Conservation (phyloP, 64 coral and sea anemone genomes). For the Montipora cactus region DNA sequence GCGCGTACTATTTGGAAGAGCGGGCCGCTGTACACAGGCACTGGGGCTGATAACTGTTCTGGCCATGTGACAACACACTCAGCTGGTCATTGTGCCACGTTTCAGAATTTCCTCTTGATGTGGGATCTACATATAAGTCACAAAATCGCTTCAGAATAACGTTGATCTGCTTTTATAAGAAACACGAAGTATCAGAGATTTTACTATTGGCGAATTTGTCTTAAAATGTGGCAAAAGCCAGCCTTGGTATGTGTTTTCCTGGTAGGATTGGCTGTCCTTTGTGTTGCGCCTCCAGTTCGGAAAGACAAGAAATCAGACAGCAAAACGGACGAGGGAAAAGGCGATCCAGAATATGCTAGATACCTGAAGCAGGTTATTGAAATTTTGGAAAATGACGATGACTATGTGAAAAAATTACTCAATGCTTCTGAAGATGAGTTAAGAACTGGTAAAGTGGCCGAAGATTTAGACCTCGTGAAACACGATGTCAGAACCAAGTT, state of each 20-base stretch:
- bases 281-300: slow-evolving; percentile 82
- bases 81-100: slow-evolving; percentile 24
- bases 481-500: slow-evolving; percentile 92
- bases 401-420: slow-evolving; percentile 91
- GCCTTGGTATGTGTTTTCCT: neutral
- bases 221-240: slow-evolving; percentile 27
- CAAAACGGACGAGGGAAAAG: slow-evolving; percentile 41
- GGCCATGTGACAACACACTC: slow-evolving; percentile 11
- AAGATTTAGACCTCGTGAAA: slow-evolving; percentile 96
- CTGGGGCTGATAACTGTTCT: neutral
- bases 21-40: neutral
- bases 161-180: neutral
- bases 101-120: slow-evolving; percentile 18
- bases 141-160: neutral
- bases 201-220: neutral
- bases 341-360: slow-evolving; percentile 92
- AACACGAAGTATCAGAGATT: neutral
- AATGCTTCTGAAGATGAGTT: slow-evolving; percentile 95
- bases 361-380: slow-evolving; percentile 98
- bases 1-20: no score
- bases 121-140: neutral
- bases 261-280: slow-evolving; percentile 25
- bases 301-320: slow-evolving; percentile 48
- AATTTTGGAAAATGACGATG: slow-evolving; percentile 98
- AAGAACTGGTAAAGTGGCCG: slow-evolving; percentile 83